phyloP scores from a whole-genome alignment of 2,888 invertebrate genomes.

The Girardia tigrina region DNA sequence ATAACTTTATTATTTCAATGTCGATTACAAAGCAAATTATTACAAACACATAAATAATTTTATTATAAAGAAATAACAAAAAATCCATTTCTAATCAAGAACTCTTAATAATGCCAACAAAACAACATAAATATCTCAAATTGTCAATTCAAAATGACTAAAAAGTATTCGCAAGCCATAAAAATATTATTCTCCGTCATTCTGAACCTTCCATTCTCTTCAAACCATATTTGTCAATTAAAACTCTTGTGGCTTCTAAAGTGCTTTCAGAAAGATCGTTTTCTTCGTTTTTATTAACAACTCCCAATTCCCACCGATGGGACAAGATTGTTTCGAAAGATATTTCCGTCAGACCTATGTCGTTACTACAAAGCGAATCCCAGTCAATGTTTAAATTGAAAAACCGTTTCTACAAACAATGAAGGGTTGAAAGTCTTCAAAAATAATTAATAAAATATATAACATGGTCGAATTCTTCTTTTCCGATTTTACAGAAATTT shows the following conservation, averaged over 20 bases:
- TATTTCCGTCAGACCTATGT: conserved; percentile 26
- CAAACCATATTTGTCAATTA: not conserved
- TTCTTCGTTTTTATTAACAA: not conserved
- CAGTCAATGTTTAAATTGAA: not conserved
- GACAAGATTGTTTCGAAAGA: conserved; percentile 20
- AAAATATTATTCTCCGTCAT: not conserved
- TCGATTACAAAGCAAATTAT: too few relatives aligned
- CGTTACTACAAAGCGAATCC: not conserved
- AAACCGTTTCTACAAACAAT: not conserved
- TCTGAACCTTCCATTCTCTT: not conserved
- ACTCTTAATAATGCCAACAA: not conserved
- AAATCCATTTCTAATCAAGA: not conserved
- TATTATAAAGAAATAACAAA: not conserved
- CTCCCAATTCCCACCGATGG: conserved; percentile 23
- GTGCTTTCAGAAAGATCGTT: not conserved
- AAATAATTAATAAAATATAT: not conserved
- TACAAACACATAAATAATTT: too few relatives aligned
- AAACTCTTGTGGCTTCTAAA: not conserved
- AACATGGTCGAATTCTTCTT: not conserved
- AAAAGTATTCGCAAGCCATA: not conserved
- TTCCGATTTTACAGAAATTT: not conserved
- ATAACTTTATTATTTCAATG: too few relatives aligned
- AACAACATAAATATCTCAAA: not conserved
- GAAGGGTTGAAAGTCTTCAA: not conserved
- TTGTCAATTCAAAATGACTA: too few relatives aligned